A percentile compares a stretch with the other conserved stretches of the same genome.
Conservation (phyloP, 2,888 invertebrate genomes). For the Ypsolopha scabrella region DNA sequence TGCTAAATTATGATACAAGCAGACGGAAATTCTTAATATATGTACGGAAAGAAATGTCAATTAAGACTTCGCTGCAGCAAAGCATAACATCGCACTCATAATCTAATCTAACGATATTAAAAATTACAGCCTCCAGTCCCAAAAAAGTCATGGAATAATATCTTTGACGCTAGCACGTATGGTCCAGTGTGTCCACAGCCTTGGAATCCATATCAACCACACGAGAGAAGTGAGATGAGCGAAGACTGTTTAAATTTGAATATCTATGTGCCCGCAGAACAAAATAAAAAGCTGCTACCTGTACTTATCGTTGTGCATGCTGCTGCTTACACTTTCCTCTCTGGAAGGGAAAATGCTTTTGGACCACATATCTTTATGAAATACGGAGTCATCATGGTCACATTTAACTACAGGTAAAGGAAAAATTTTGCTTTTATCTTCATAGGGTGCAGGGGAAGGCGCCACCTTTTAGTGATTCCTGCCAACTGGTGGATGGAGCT, state of each 20-base stretch:
- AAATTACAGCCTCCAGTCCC: constrained; percentile 20
- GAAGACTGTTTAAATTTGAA: constrained; percentile 25
- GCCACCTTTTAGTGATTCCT: too few relatives aligned
- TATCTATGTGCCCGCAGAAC: constrained; percentile 19
- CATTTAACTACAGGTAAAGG: constrained; percentile 30
- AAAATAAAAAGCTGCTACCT: constrained; percentile 11
- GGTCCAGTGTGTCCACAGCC: constrained; percentile 20
- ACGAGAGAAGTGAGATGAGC: constrained; percentile 19
- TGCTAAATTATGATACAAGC: too few relatives aligned
- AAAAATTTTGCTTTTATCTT: too few relatives aligned
- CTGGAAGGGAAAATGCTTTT: constrained; percentile 17
- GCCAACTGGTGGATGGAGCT: too few relatives aligned
- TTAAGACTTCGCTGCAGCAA: too few relatives aligned
- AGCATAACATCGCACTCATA: not conserved
- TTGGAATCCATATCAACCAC: constrained; percentile 5
- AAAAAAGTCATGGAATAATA: constrained; percentile 17
- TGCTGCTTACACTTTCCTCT: constrained; percentile 21
- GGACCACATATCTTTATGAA: constrained; percentile 29
- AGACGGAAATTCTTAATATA: too few relatives aligned
- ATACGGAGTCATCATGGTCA: constrained; percentile 28
- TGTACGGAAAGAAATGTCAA: too few relatives aligned
- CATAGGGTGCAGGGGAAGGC: too few relatives aligned
- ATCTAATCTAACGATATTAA: not conserved
- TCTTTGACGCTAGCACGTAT: constrained; percentile 16
- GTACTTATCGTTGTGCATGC: constrained; percentile 31